Evolutionary conservation across 2,113 vertebrate species (phyloP), one percentile per base, ranked within the genome.

Genomic region (Hirundichthys speculiger): DNA sequence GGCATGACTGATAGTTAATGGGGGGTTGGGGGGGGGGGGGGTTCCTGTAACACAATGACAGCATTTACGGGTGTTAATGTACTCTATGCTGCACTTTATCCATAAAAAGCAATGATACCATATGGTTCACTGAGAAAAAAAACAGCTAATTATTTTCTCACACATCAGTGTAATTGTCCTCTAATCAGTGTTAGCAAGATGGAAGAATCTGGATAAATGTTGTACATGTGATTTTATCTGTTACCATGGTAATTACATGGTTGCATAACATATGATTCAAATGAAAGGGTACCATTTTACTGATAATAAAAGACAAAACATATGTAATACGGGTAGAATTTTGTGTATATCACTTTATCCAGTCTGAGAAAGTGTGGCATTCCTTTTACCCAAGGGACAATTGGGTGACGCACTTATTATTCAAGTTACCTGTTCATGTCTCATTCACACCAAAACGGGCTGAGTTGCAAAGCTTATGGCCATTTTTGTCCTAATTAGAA

Each of bases 141-240:
- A 58, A 72, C 22, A 10, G 49, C 63, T 48, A 61, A 64, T 77
- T 68, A 65, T 80, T 68, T 81, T 55, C 64, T 34, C 30, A 34
- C 30, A 7, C 11, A n/a, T n/a, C n/a, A 10, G 30, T 34, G 54
- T 79, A 64, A 75, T 70, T 78, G 43, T 49, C 69, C 41, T 72
- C 43, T 69, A 83, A 79, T 80, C 61, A 66, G 53, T 83, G 75
- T 70, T 58, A 68, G 82, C 65, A 66, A 76, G 70, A 82, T 82
- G 78, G 61, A 63, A 52, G 41, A 83, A 78, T 73, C 54, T 56
- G 25, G 30, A 74, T 67, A 71, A 71, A 76, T 63, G 56, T 72
- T 75, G 39, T 68, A 60, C 19, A 48, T 69, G 69, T 62, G 45
- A 65, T 75, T 73, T 27, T 69, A 60, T 80, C 79, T 16, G 77